Conservation (phyloP, 2,888 invertebrate species). For the Fabriciana adippe region DNA sequence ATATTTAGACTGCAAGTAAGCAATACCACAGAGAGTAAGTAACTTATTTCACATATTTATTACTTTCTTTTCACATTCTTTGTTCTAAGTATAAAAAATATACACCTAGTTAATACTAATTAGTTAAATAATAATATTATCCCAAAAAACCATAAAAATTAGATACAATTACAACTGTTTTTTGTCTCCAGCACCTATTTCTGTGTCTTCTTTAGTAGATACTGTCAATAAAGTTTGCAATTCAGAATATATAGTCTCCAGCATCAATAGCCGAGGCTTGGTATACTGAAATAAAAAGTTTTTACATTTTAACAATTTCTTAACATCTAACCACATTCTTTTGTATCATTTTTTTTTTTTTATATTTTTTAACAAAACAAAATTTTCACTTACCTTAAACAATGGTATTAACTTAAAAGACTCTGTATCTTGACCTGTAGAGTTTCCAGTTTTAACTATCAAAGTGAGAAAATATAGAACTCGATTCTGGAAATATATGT, state of each 20-base stretch:
- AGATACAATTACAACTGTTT: slow-evolving; percentile 6
- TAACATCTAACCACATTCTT: background rate
- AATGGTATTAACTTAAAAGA: slow-evolving; percentile 62
- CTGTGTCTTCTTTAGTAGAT: slow-evolving; percentile 42
- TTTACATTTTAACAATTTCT: background rate
- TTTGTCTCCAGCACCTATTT: slow-evolving; percentile 51
- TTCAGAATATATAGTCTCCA: slow-evolving; percentile 68
- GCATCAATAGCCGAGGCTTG: slow-evolving; percentile 67
- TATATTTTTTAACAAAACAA: too few relatives aligned
- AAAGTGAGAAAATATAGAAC: slow-evolving; percentile 71
- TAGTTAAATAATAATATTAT: background rate
- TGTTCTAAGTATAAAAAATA: too few relatives aligned
- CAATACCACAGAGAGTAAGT: too few relatives aligned
- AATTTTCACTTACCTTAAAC: slow-evolving; percentile 59
- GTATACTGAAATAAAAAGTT: slow-evolving; percentile 63
- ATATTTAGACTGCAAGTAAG: too few relatives aligned
- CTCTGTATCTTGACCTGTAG: slow-evolving; percentile 48
- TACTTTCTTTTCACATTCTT: too few relatives aligned
- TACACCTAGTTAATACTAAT: too few relatives aligned
- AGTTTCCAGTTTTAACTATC: slow-evolving; percentile 54
- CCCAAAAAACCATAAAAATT: background rate
- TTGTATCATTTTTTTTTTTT: background rate
- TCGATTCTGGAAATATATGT: slow-evolving; percentile 62
- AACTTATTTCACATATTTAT: too few relatives aligned
- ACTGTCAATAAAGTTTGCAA: slow-evolving; percentile 59